Evolutionary conservation across 1,140 invertebrate genomes (phyloP).

Genomic region (Drosophila neocordata): DNA sequence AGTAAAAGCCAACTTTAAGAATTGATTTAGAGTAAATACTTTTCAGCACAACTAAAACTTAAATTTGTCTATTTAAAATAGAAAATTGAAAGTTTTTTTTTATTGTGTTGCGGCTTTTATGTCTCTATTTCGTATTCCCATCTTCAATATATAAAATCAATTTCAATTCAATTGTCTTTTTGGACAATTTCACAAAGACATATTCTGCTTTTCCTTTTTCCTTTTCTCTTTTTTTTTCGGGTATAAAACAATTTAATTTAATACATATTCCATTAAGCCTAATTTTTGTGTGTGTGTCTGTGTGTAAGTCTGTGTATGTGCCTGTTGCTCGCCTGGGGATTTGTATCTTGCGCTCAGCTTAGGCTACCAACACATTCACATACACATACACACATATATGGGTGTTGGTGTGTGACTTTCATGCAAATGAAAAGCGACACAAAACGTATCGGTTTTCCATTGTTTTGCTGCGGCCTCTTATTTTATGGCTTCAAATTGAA

Average conservation of each 20-base stretch:
- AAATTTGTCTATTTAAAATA: not conserved
- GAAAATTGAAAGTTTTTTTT: not conserved
- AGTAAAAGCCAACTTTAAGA: no score
- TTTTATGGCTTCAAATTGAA: constrained; percentile 58
- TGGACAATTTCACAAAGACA: constrained; percentile 6
- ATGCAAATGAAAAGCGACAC: constrained; percentile 54
- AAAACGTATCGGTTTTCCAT: constrained; percentile 46
- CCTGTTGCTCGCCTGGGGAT: constrained; percentile 53
- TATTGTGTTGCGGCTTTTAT: not conserved
- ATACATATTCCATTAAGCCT: constrained; percentile 47
- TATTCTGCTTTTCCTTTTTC: not conserved
- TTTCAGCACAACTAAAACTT: no score
- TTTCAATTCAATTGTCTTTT: constrained; percentile 17
- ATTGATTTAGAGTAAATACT: no score
- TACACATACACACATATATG: constrained; percentile 1
- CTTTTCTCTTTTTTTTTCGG: constrained; percentile 13
- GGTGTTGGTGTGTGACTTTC: constrained; percentile 15
- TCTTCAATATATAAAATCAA: constrained; percentile 8
- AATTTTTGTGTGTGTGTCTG: constrained; percentile 30
- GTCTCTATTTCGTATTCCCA: not conserved
- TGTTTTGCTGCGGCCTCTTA: constrained; percentile 34
- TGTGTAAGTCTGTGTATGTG: no score
- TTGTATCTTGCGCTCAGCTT: constrained; percentile 23
- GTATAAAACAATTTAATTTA: constrained; percentile 44
- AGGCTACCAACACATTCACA: constrained; percentile 9